Percentiles rank a stretch among this genome's conserved stretches.
Evolutionary conservation across 2,797 vertebrate species (phyloP).

Genomic region (Ptychobarbus kaznakovi): DNA sequence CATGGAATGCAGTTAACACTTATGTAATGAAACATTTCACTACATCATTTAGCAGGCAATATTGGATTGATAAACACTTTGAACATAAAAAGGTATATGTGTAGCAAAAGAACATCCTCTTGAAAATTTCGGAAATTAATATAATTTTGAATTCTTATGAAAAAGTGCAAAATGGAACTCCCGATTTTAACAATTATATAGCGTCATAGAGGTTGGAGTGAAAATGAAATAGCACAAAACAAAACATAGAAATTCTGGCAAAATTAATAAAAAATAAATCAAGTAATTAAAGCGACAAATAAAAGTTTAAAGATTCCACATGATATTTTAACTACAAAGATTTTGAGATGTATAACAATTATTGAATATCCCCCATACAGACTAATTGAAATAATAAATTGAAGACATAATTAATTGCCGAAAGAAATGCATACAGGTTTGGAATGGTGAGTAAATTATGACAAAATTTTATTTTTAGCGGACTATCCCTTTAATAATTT

Average conservation of each 20-base stretch:
- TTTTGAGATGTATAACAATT: neutral
- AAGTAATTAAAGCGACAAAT: neutral
- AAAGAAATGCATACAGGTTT: neutral
- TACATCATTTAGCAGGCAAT: neutral
- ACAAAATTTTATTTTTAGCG: neutral
- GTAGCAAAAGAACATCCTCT: neutral
- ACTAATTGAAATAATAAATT: neutral
- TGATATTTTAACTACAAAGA: neutral
- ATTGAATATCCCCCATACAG: neutral
- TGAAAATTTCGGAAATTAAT: neutral
- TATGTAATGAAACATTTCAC: conserved; percentile 5
- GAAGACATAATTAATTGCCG: neutral
- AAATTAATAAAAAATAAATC: neutral
- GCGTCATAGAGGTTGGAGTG: neutral
- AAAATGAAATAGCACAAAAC: neutral
- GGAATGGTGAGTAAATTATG: neutral
- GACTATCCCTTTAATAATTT: neutral
- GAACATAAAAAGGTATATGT: neutral
- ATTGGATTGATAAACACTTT: neutral
- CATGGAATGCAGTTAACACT: conserved; percentile 15
- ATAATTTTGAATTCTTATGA: neutral
- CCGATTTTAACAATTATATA: neutral
- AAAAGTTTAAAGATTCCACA: neutral
- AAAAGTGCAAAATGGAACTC: neutral
- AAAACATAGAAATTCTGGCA: neutral